phyloP scores from a whole-genome alignment of 64 coral and sea anemone species.

The Platygyra sinensis region DNA sequence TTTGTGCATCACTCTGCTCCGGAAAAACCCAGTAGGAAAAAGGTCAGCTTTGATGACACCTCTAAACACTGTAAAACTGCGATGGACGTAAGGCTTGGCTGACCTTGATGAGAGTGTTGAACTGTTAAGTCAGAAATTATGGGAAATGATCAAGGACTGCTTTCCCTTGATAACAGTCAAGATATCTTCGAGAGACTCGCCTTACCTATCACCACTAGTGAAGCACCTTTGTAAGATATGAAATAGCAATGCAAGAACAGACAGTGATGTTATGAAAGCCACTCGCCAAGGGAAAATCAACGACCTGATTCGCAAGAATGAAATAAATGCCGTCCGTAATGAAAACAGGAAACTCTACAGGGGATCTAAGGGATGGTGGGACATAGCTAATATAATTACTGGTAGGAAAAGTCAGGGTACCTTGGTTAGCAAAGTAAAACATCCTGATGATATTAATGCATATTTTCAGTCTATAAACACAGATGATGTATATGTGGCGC shows the following conservation, averaged over 20 bases:
- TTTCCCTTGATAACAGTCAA: conserved; percentile 50
- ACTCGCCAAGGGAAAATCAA: conserved; percentile 46
- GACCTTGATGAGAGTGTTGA: conserved; percentile 18
- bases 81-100: conserved; percentile 42
- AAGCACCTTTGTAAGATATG: conserved; percentile 62
- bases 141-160: conserved; percentile 10
- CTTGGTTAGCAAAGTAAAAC: conserved; percentile 40
- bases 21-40: conserved; percentile 45
- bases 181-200: conserved; percentile 43
- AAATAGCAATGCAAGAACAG: conserved; percentile 18
- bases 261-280: conserved; percentile 23
- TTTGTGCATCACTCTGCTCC: conserved; percentile 9
- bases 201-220: conserved; percentile 44
- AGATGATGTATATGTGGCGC: conserved; percentile 46
- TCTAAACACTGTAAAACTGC: conserved; percentile 42
- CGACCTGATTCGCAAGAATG: conserved; percentile 44
- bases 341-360: conserved; percentile 9
- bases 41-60: conserved; percentile 29
- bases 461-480: conserved; percentile 64
- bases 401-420: conserved; percentile 29
- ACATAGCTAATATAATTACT: conserved; percentile 44
- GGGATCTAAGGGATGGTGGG: conserved; percentile 52
- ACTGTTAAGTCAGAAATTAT: conserved; percentile 4
- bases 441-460: conserved; percentile 33
- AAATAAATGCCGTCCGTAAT: conserved; percentile 52